Evolutionary conservation across 2,797 vertebrate genomes (phyloP).

Genomic region (Hipposideros larvatus): DNA sequence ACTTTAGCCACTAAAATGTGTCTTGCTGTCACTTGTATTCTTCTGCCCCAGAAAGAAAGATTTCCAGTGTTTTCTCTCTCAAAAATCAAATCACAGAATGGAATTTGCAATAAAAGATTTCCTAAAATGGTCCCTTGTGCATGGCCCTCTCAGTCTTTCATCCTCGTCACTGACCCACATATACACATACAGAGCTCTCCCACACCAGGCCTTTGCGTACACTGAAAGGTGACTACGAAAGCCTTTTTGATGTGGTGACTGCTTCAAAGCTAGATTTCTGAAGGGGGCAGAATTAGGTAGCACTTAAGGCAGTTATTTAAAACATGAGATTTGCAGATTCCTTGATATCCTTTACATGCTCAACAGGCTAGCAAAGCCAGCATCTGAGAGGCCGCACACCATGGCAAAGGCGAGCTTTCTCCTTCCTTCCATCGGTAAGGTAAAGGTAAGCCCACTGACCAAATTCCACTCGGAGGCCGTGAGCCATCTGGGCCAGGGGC

Average conservation of each 20-base stretch:
- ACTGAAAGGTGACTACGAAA: not conserved
- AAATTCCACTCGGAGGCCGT: not conserved
- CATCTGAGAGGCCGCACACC: not conserved
- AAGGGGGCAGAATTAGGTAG: not conserved
- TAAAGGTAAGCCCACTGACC: not conserved
- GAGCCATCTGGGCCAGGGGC: not conserved
- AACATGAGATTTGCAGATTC: not conserved
- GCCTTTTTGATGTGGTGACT: not conserved
- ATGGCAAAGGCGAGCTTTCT: not conserved
- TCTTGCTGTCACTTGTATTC: not conserved
- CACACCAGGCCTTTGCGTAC: not conserved
- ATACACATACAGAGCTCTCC: not conserved
- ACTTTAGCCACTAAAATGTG: slow-evolving; percentile 1
- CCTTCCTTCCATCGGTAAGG: accelerated
- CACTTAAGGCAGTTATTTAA: not conserved
- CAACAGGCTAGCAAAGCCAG: not conserved
- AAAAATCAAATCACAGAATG: slow-evolving; percentile 54
- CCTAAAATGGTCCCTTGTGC: not conserved
- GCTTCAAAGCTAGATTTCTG: not conserved
- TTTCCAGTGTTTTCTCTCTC: slow-evolving; percentile 28
- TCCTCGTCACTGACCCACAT: not conserved
- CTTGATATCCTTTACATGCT: not conserved
- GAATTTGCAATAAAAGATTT: slow-evolving; percentile 75
- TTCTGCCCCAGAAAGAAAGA: slow-evolving; percentile 50
- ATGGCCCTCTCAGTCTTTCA: not conserved